phyloP scores from a whole-genome alignment of 1,140 invertebrate species.

The Colletes latitarsis region DNA sequence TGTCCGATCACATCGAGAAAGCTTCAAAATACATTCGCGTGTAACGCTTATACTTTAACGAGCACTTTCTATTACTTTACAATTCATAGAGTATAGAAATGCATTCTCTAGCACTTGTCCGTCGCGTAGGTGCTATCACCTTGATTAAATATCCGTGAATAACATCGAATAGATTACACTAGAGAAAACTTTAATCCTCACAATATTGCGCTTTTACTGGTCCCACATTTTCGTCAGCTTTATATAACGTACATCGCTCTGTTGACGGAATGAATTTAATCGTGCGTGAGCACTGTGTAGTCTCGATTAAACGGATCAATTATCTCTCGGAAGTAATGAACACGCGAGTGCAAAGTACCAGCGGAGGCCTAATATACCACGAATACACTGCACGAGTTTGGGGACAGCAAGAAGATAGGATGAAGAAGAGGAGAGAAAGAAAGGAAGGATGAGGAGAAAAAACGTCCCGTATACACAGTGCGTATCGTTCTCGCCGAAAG shows the following conservation, averaged over 20 bases:
- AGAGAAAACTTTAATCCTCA: neutral
- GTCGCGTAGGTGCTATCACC: no score
- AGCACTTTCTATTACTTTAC: neutral
- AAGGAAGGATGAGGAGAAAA: neutral
- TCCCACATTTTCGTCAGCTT: neutral
- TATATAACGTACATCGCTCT: neutral
- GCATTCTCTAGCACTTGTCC: neutral
- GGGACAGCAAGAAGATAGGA: conserved; percentile 8
- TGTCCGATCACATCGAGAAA: neutral
- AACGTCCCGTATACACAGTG: conserved; percentile 5
- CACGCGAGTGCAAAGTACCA: neutral
- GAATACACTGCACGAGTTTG: conserved; percentile 10
- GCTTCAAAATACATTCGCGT: neutral
- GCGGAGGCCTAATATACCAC: neutral
- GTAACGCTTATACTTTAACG: neutral
- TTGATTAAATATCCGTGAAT: neutral
- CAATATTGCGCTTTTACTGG: neutral
- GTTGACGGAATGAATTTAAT: neutral
- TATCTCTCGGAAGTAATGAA: neutral
- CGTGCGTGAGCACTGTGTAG: no score
- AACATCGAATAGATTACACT: no score
- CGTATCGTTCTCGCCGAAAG: conserved; percentile 51
- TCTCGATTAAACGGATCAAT: neutral
- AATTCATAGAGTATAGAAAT: neutral
- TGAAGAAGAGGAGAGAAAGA: neutral